Evolutionary conservation across 2,113 vertebrate genomes (phyloP).

Genomic region (Atractosteus spatula): DNA sequence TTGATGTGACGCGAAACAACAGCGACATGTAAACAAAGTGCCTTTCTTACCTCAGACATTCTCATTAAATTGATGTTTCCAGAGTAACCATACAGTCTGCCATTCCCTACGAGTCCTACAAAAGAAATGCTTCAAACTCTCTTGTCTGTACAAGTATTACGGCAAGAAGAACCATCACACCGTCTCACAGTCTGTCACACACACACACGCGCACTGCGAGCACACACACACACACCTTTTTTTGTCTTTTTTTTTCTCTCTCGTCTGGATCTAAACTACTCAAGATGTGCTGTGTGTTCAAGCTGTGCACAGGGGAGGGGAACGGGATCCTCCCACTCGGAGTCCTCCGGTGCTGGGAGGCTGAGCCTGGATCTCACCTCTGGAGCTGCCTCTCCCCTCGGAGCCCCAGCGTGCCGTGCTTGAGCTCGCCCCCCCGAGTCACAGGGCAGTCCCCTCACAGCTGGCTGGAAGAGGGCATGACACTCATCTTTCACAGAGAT

Average conservation of each 20-base stretch:
- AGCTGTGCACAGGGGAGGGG: constrained; percentile 81
- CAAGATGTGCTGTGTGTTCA: constrained; percentile 77
- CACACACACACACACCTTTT: constrained; percentile 45
- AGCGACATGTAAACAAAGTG: constrained; percentile 31
- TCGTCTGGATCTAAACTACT: constrained; percentile 76
- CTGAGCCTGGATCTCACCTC: constrained; percentile 75
- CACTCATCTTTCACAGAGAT: constrained; percentile 93
- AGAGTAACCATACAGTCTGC: constrained; percentile 73
- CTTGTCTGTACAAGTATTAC: constrained; percentile 78
- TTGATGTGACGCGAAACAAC: not conserved
- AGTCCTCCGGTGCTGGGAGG: constrained; percentile 62
- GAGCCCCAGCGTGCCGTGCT: constrained; percentile 55
- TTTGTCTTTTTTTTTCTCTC: constrained; percentile 33
- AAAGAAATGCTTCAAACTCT: constrained; percentile 76
- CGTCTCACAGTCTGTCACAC: constrained; percentile 25
- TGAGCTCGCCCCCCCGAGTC: constrained; percentile 61
- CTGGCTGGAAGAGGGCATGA: constrained; percentile 84
- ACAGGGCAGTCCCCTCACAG: constrained; percentile 86
- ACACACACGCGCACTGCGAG: constrained; percentile 33
- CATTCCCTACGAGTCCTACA: constrained; percentile 80
- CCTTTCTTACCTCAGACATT: constrained; percentile 93
- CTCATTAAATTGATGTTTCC: constrained; percentile 74
- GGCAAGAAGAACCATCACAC: constrained; percentile 76
- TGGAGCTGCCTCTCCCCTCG: constrained; percentile 71
- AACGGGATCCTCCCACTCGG: constrained; percentile 82